A percentile compares a stretch with the other conserved stretches of the same genome.
These are phyloP conservation scores for Merops nubicus DNA, from an alignment of 2,113 vertebrate species.

Conservation along the genomic window DNA sequence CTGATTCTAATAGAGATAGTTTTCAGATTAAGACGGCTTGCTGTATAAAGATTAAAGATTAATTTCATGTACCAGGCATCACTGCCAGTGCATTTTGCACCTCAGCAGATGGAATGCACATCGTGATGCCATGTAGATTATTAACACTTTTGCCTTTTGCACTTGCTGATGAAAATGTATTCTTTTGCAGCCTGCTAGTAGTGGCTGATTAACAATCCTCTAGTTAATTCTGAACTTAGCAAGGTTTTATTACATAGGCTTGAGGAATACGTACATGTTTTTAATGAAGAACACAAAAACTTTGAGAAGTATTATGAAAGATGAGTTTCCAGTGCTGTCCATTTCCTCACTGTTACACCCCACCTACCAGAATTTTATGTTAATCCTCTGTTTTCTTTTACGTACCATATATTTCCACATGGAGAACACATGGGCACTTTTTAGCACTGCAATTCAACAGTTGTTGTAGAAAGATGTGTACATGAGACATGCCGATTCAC, in stretches of 20 bases:
- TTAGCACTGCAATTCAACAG: not conserved
- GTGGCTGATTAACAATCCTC: conserved; percentile 6
- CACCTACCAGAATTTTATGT: not conserved
- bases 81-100: not conserved
- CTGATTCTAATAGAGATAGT: not conserved
- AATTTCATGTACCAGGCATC: not conserved
- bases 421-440: not conserved
- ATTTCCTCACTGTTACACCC: not conserved
- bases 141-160: not conserved
- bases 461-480: not conserved
- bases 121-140: not conserved
- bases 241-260: not conserved
- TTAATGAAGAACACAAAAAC: not conserved
- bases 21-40: not conserved
- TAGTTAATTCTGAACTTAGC: conserved; percentile 4
- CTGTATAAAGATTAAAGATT: conserved; percentile 7
- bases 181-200: not conserved
- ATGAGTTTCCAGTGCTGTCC: not conserved
- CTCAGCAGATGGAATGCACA: not conserved
- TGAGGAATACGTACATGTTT: not conserved
- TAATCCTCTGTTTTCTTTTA: not conserved
- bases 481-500: rapidly evolving
- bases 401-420: not conserved
- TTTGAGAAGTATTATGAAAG: not conserved
- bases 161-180: not conserved